Evolutionary conservation across 1,140 invertebrate species (phyloP).

Genomic region (Scaptomyza montana): DNA sequence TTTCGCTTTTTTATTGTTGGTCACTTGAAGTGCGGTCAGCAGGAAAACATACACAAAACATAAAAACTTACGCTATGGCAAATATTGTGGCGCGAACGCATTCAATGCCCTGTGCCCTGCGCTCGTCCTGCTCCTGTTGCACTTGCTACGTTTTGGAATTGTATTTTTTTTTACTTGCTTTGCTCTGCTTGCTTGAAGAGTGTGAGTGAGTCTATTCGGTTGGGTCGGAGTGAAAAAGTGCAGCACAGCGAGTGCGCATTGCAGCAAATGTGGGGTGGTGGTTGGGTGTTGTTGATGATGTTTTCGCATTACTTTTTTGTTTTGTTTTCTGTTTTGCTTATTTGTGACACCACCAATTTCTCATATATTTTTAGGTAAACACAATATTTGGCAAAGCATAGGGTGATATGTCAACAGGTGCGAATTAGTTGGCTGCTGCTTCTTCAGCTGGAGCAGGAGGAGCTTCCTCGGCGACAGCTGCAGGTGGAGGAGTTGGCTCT

Average conservation of each 20-base stretch:
- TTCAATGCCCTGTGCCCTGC: neutral
- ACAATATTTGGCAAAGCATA: constrained; percentile 38
- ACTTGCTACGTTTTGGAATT: constrained; percentile 4
- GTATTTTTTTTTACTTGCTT: too few relatives aligned
- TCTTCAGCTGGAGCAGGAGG: constrained; percentile 51
- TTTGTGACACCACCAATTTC: constrained; percentile 47
- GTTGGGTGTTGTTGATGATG: neutral
- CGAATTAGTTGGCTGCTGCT: constrained; percentile 22
- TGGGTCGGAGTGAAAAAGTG: constrained; percentile 42
- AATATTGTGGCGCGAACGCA: constrained; percentile 20
- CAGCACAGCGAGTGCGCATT: constrained; percentile 46
- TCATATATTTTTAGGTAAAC: constrained; percentile 23
- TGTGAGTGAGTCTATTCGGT: constrained; percentile 29
- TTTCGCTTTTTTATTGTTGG: constrained; percentile 19
- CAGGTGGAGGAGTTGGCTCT: constrained; percentile 60
- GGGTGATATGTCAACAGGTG: constrained; percentile 57
- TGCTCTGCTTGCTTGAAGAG: neutral
- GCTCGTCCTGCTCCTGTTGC: constrained; percentile 30
- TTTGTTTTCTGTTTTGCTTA: constrained; percentile 12
- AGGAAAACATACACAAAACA: neutral
- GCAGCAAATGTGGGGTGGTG: constrained; percentile 7
- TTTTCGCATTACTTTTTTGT: constrained; percentile 14
- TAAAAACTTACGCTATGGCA: constrained; percentile 5
- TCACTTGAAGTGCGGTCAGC: neutral
- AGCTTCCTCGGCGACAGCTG: constrained; percentile 3